phyloP scores from a whole-genome alignment of 2,888 invertebrate species.

The Drosophila mayaguana region DNA sequence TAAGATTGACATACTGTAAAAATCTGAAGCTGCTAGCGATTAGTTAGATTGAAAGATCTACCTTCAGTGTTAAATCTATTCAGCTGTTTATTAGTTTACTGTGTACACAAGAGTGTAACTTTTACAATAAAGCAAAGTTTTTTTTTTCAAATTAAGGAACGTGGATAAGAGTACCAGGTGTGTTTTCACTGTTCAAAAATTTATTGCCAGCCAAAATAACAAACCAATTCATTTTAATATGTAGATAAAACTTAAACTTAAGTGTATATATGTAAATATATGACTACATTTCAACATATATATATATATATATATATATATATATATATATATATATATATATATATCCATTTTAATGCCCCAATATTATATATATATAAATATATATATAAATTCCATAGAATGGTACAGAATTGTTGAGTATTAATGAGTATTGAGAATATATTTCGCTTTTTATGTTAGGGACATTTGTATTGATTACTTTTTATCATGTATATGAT shows the following conservation, averaged over 20 bases:
- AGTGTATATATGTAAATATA: neutral
- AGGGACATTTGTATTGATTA: neutral
- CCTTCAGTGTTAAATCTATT: constrained; percentile 9
- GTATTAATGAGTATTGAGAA: no score
- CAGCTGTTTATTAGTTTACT: constrained; percentile 15
- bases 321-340: neutral
- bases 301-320: constrained; percentile 1
- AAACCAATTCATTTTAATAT: neutral
- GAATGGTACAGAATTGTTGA: no score
- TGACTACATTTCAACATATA: neutral
- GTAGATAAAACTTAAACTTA: neutral
- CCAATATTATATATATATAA: neutral
- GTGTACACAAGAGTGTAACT: constrained; percentile 9
- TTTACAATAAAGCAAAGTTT: constrained; percentile 2
- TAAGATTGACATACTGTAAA: constrained; percentile 57
- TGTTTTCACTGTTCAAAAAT: constrained; percentile 27
- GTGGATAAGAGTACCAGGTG: constrained; percentile 35
- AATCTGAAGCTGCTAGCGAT: constrained; percentile 28
- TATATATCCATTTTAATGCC: no score
- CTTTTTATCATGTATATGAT: neutral
- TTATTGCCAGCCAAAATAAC: constrained; percentile 18
- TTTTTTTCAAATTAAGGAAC: neutral
- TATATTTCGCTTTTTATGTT: neutral
- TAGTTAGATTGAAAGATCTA: constrained; percentile 32
- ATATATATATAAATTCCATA: no score